Evolutionary conservation across 2,113 vertebrate species (phyloP).

Genomic region (Calyptommatus sinebrachiatus): DNA sequence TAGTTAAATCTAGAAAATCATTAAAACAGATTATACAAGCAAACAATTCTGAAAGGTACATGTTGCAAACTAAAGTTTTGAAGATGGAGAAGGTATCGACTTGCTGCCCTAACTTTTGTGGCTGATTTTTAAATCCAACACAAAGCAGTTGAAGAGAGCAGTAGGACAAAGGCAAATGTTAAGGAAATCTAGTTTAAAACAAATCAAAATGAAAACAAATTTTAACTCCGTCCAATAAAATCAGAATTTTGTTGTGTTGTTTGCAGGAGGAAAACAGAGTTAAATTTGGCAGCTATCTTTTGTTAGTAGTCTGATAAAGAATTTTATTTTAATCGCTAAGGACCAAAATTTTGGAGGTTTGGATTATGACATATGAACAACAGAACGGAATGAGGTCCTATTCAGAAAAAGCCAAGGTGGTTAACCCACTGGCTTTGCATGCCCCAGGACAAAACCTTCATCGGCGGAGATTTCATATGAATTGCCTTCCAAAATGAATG

Average conservation of each 20-base stretch:
- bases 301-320: background rate
- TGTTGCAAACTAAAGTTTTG: slow-evolving; percentile 21
- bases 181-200: background rate
- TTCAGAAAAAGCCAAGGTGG: too few relatives aligned
- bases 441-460: too few relatives aligned
- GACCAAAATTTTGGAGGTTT: too few relatives aligned
- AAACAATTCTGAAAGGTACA: slow-evolving; percentile 7
- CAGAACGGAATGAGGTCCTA: too few relatives aligned
- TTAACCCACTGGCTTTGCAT: too few relatives aligned
- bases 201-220: background rate
- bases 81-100: slow-evolving; percentile 17
- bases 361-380: too few relatives aligned
- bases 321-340: too few relatives aligned
- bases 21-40: slow-evolving; percentile 9
- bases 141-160: background rate
- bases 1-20: background rate
- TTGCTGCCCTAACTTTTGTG: background rate
- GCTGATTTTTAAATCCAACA: background rate
- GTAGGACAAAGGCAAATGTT: background rate
- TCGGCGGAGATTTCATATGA: background rate
- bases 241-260: too few relatives aligned
- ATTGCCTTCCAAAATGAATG: background rate
- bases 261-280: background rate
- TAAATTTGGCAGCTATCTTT: background rate
- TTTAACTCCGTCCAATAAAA: background rate